phyloP scores from a whole-genome alignment of 2,113 vertebrate species.

The Phasianus colchicus region DNA sequence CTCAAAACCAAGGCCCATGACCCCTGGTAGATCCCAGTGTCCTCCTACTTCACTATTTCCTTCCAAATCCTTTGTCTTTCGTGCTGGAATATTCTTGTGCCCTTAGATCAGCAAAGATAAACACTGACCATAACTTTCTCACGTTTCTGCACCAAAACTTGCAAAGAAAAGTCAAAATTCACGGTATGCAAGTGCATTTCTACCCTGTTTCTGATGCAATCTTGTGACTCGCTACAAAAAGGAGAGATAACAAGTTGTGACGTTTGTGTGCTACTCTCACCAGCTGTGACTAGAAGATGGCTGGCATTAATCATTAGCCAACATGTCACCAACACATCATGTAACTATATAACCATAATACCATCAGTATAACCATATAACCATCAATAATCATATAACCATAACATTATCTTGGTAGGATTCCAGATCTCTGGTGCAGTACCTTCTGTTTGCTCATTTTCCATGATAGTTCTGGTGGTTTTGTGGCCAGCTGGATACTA shows the following conservation, averaged over 20 bases:
- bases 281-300: not conserved
- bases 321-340: not conserved
- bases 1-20: not conserved
- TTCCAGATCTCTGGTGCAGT: not conserved
- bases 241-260: not conserved
- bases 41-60: not conserved
- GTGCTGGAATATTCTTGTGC: not conserved
- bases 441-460: not conserved
- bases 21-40: not conserved
- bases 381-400: no score
- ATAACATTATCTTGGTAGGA: not conserved
- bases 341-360: no score
- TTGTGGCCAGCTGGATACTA: not conserved
- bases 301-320: not conserved
- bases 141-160: not conserved
- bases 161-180: not conserved
- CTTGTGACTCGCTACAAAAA: not conserved
- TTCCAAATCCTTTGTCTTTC: not conserved
- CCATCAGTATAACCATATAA: no score
- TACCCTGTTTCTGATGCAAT: not conserved
- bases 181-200: not conserved
- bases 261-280: not conserved
- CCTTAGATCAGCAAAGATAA: not conserved
- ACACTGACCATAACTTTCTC: not conserved
- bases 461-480: not conserved